Evolutionary conservation across 2,797 vertebrate genomes (phyloP), one percentile per base, ranked within the genome.

Genomic region (Tenualosa thibaudeaui): DNA sequence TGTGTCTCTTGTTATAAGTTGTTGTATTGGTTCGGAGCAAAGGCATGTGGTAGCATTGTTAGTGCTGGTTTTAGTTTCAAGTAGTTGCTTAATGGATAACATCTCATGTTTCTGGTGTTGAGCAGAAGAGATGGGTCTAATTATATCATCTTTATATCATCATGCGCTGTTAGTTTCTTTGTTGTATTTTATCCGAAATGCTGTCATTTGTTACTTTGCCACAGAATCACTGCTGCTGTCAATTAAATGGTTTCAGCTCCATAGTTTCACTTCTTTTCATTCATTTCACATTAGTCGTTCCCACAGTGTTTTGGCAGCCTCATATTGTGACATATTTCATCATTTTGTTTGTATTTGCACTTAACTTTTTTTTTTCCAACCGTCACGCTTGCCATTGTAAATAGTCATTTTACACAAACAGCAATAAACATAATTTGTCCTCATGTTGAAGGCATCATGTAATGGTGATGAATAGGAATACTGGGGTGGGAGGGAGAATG

Each of bases 371-470:
- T 31, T 31, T 31, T 31, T 31, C 54, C 68, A 53, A 86, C 87
- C 26, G 46, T 81, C 31, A 89, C 90, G 90, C 60, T 31, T 87
- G 87, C 85, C 87, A 86, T 89, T 93, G 91, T 93, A 93, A 92
- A 94, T 94, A 93, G 13, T 75, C 68, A 37, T 37, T 87, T 85
- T 88, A 56, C 62, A 81, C 31, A 86, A 56, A 56, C 43, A 88
- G 31, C 93, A 94, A 93, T 93, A 94, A 94, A 94, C 85, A 49
- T 82, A 12, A 71, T 71, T 43, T 43, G 13, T 87, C 85, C 68
- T 50, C 84, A 88, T 58, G 88, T 91, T 92, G 91, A 91, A 87
- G 92, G 91, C 92, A 91, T 86, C 82, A 3, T 22, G 84, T 62
- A 65, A 82, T 51, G 83, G 89, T 84, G 65, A 85, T 87, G 50